Evolutionary conservation across 2,113 vertebrate genomes (phyloP).

Genomic region (Ginglymostoma cirratum): DNA sequence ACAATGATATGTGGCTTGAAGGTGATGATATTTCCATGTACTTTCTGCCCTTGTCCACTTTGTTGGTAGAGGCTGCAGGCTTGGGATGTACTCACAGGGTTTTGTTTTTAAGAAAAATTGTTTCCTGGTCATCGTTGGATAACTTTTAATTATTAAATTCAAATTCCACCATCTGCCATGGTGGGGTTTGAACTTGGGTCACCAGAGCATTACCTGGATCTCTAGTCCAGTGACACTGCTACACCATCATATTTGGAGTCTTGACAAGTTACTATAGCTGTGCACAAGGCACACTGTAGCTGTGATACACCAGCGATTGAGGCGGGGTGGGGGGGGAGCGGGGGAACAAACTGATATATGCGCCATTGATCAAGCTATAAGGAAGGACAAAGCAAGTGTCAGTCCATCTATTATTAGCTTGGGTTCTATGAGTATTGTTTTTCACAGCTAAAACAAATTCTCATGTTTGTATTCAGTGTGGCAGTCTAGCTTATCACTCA

Average conservation of each 20-base stretch:
- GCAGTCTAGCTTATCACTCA: background rate
- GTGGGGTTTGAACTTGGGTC: no score
- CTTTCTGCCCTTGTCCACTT: background rate
- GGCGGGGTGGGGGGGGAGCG: background rate
- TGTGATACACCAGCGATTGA: background rate
- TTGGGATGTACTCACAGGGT: background rate
- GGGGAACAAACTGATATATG: background rate
- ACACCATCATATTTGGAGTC: background rate
- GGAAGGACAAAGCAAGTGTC: background rate
- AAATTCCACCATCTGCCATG: no score
- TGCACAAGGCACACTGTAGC: background rate
- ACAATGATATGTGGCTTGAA: background rate
- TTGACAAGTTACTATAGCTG: background rate
- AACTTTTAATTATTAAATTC: no score
- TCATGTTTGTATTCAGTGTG: background rate
- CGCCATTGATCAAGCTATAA: background rate
- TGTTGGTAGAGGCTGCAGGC: no score
- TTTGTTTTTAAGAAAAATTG: no score
- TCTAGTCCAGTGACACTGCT: no score
- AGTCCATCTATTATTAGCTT: background rate
- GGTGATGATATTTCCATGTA: background rate
- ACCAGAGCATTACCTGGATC: no score
- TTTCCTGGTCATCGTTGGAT: no score
- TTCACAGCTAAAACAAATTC: background rate
- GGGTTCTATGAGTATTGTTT: background rate